Base-by-base conservation (phyloP, 2,888 invertebrate genomes). In the Drosophila buzzatii region DNA sequence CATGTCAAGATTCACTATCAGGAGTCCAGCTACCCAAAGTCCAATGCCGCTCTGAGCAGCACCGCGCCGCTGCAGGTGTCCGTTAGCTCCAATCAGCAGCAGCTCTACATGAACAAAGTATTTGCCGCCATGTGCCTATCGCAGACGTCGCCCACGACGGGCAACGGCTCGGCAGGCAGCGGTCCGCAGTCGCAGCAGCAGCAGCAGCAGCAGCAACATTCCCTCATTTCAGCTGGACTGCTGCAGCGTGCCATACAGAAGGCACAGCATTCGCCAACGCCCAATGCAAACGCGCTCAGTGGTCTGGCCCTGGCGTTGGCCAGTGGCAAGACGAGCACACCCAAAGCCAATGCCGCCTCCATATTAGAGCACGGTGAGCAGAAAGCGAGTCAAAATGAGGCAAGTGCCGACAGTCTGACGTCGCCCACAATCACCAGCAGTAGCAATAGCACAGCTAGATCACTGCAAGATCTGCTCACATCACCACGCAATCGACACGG, bases 1-100 rank as follows among this genome's bases (percentile, higher is more conserved):
- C 96, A 96, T 81, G 96, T 96, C 2, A 95, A 95, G 82, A 94
- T 94, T 39, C 96, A 96, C 86, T 96, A 96, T 55, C 92, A 93
- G 75, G 93, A 92, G 55, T 60, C 79, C 14, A 89, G 76, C 69
- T 85, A 79, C 4, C 80, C 89, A 1, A 88, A 84, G 63, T 69
- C 85, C 8, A 64, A 55, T 1, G 18, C 82, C 2, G 73, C 79
- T 5, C 51, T 70, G 3, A 67, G 57, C 65, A 75, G 73, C 66
- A 90, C 82, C 12, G 77, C 89, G 12, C 90, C 92, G 9, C 75
- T 93, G 39, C 92, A 92, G 79, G 91, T 88, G 7, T 84, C 92
- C 8, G 92, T 92, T 37, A 90, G 90, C 61, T 76, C 91, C 12
- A 91, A 89, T 76, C 89, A 65, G 27, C 86, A 65, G 35, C 86